A percentile compares a stretch with the other conserved stretches of the same genome.
phyloP scores from a whole-genome alignment of 2,888 invertebrate genomes.

The Chalcosyrphus nemorum region DNA sequence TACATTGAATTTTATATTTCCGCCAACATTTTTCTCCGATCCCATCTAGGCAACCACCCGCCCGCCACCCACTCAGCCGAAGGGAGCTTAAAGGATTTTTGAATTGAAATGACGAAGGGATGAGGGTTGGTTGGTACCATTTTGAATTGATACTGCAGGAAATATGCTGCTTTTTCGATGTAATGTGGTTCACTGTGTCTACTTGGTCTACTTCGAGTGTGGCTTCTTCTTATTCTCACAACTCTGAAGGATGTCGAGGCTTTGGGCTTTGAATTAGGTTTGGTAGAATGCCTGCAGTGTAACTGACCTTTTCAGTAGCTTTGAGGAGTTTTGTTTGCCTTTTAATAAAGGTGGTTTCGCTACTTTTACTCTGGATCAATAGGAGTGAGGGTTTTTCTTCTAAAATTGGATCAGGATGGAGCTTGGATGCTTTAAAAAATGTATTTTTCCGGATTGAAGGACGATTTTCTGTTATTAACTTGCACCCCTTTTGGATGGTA shows the following conservation, averaged over 20 bases:
- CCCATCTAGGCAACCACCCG: not conserved
- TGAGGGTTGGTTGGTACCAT: not conserved
- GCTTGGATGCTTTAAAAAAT: too few species aligned
- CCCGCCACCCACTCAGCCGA: not conserved
- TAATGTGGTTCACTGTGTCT: slow-evolving; percentile 28
- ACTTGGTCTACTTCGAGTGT: not conserved
- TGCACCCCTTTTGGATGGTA: too few species aligned
- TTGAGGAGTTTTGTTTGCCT: not conserved
- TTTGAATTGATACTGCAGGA: slow-evolving; percentile 16
- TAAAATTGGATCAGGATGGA: not conserved
- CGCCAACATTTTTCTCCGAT: slow-evolving; percentile 1
- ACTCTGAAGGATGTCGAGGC: too few species aligned
- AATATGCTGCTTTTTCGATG: slow-evolving; percentile 9
- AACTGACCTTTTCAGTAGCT: slow-evolving; percentile 7
- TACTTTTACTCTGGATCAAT: not conserved
- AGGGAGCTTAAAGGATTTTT: slow-evolving; percentile 10
- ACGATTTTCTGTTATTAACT: too few species aligned
- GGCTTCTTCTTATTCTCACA: not conserved
- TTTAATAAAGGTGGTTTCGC: not conserved
- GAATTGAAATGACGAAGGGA: slow-evolving; percentile 8
- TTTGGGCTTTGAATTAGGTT: slow-evolving; percentile 2
- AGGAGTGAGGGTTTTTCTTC: not conserved
- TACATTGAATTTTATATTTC: slow-evolving; percentile 36
- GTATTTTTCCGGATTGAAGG: too few species aligned
- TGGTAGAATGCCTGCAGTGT: slow-evolving; percentile 25